A percentile compares a stretch with the other conserved stretches of the same genome.
Evolutionary conservation across 2,113 vertebrate species (phyloP).

Genomic region (Antechinus stuartii): DNA sequence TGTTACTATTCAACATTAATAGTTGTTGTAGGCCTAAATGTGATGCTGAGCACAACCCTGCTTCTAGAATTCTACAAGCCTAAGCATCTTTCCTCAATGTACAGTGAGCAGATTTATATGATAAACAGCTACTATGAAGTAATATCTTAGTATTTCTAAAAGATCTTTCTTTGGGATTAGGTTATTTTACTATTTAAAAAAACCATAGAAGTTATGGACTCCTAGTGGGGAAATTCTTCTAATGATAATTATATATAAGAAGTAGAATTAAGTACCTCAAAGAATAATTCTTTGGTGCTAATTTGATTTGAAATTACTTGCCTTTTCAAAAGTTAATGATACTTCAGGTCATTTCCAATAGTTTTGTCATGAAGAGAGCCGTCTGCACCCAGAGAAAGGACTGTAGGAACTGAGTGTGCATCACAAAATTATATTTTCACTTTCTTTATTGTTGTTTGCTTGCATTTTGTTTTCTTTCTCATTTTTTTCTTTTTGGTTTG

Average conservation of each 20-base stretch:
- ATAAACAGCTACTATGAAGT: background rate
- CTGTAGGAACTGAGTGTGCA: no score
- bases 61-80: background rate
- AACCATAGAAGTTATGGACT: background rate
- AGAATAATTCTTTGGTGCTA: background rate
- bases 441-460: no score
- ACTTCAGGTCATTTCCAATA: background rate
- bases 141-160: background rate
- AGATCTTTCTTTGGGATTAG: background rate
- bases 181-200: background rate
- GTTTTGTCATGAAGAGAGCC: no score
- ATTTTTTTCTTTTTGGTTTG: no score
- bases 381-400: no score
- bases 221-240: background rate
- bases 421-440: no score
- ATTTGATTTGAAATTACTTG: background rate
- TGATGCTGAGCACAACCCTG: background rate
- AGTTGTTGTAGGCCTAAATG: background rate
- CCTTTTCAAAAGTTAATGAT: background rate
- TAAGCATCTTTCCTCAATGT: background rate
- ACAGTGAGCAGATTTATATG: background rate
- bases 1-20: background rate
- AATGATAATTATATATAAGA: background rate
- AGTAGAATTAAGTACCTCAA: background rate
- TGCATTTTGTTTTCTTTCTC: no score